Conservation (phyloP, 1,140 invertebrate species). For the Theocolax elegans region DNA sequence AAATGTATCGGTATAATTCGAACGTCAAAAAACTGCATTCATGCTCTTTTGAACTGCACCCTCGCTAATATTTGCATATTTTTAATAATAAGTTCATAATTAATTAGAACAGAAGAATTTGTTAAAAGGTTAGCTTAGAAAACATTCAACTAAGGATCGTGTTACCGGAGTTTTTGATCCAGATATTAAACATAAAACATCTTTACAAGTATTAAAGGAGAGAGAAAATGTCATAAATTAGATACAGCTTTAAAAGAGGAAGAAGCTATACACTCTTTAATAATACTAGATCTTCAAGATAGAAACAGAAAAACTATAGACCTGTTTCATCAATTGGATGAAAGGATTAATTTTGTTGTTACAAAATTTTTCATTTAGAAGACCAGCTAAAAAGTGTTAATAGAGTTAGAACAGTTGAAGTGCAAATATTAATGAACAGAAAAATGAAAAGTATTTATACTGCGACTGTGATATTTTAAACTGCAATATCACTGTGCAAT, state of each 20-base stretch:
- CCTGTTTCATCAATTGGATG: constrained; percentile 92
- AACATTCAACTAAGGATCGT: constrained; percentile 77
- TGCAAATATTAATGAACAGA: constrained; percentile 93
- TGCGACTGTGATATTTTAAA: too few species aligned
- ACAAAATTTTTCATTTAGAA: constrained; percentile 96
- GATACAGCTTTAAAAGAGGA: constrained; percentile 88
- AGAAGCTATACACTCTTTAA: constrained; percentile 84
- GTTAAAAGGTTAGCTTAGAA: constrained; percentile 96
- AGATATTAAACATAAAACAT: constrained; percentile 86
- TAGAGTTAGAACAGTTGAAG: constrained; percentile 93
- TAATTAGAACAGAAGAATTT: constrained; percentile 97
- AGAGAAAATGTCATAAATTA: constrained; percentile 88
- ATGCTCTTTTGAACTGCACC: too few species aligned
- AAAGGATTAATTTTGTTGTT: constrained; percentile 95
- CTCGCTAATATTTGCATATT: too few species aligned
- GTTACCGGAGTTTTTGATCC: constrained; percentile 80
- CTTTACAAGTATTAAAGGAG: constrained; percentile 91
- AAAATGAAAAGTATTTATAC: too few species aligned
- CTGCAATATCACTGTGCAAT: too few species aligned
- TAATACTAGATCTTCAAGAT: constrained; percentile 85
- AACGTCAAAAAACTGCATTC: too few species aligned
- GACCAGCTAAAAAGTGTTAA: constrained; percentile 98
- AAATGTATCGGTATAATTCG: too few species aligned
- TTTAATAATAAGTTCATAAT: too few species aligned
- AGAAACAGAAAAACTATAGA: constrained; percentile 88